phyloP scores from a whole-genome alignment of 2,888 invertebrate genomes.

The Steinernema scapterisci region DNA sequence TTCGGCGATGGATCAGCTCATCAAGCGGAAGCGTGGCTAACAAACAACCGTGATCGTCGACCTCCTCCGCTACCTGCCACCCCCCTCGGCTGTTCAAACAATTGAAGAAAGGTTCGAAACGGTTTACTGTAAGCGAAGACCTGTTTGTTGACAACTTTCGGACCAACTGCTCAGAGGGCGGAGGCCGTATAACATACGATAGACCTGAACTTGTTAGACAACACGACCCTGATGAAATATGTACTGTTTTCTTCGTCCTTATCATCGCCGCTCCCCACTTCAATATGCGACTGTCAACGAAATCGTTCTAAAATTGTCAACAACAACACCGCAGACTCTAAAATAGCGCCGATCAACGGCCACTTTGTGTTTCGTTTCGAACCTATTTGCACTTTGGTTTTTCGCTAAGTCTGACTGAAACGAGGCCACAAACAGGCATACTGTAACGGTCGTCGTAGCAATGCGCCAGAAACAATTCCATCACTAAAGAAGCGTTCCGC shows the following conservation, averaged over 20 bases:
- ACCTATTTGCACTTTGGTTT: too few relatives aligned
- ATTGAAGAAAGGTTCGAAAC: neutral
- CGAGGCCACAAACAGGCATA: too few relatives aligned
- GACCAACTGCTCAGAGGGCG: neutral
- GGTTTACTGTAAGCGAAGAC: neutral
- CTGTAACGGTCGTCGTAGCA: too few relatives aligned
- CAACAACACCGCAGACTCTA: neutral
- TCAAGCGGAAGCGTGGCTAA: too few relatives aligned
- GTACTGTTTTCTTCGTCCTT: neutral
- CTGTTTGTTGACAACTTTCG: neutral
- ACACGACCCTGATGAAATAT: slow-evolving; percentile 7
- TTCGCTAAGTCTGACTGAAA: too few relatives aligned
- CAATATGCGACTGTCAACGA: slow-evolving; percentile 14
- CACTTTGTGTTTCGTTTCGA: too few relatives aligned
- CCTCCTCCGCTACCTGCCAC: too few relatives aligned
- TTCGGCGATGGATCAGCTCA: too few relatives aligned
- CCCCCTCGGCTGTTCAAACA: neutral
- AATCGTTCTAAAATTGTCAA: neutral
- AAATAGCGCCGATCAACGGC: too few relatives aligned
- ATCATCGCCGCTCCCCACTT: neutral
- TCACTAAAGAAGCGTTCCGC: too few relatives aligned
- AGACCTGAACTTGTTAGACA: neutral
- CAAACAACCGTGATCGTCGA: too few relatives aligned
- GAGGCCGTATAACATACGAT: neutral
- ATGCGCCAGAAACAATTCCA: too few relatives aligned